Base-by-base conservation (phyloP, 1,140 invertebrate genomes). In the Dysdera silvatica region DNA sequence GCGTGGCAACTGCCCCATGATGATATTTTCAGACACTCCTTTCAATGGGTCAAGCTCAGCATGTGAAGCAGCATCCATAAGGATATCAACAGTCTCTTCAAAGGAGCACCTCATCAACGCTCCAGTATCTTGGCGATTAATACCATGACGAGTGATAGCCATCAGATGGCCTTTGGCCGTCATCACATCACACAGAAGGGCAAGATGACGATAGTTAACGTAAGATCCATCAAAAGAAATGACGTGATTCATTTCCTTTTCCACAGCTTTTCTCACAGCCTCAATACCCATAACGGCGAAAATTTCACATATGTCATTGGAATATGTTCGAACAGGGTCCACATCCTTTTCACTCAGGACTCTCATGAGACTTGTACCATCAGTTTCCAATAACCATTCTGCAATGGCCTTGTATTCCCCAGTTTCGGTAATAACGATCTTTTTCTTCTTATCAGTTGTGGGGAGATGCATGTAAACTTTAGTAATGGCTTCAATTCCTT, bases 61-160 rank as follows among this genome's bases (percentile, higher is more conserved):
- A 74, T 99, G 95, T 65, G 90, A 88, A 0, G 97, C 92, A 1
- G 97, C 97, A 76, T 99, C 97, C 82, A 99, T 86, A 40, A 99
- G 77, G 65, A 99, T 95, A 73, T 99, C 97, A 23, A 83, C 37
- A 53, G 72, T 71, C 57, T 72, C 72, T 66, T 74, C 73, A 61
- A 74, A 74, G 16, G 72, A 74, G 61, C 72, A 74, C 35, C 94
- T 87, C 90, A 99, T 99, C 61, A 99, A 82, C n/a, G 95, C 95
- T 65, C 97, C 97, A 53, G 95, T 98, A 72, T 99, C 97, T 72
- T 99, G 97, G 74, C 97, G 84, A 77, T 99, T 99, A 72, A 99
- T 99, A 72, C 97, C 97, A 80, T 99, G 97, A 83, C 97, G 91
- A 45, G 97, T 99, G 71, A 99, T 99, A 66, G 97, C 96, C 97